phyloP scores from a whole-genome alignment of 2,888 invertebrate genomes.

The Cantharis flavilabris region DNA sequence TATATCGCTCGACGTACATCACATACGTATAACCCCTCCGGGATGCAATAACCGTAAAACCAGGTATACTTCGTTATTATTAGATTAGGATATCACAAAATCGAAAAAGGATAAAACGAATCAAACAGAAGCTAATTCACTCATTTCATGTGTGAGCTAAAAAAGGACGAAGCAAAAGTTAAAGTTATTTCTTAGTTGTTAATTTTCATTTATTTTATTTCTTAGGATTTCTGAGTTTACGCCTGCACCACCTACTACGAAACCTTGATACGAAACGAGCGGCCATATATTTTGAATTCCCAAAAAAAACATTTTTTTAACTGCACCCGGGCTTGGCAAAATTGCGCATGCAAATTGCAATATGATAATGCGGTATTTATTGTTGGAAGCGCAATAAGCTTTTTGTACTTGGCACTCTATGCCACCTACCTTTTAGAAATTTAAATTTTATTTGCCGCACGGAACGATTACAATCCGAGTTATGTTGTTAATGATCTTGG shows the following conservation, averaged over 20 bases:
- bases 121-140: slow-evolving; percentile 23
- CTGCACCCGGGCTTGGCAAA: background rate
- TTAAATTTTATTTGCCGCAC: slow-evolving; percentile 12
- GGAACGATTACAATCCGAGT: background rate
- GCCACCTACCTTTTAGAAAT: background rate
- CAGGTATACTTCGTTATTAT: background rate
- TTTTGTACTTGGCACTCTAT: background rate
- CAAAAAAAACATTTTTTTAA: background rate
- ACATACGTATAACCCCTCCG: background rate
- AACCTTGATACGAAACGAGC: slow-evolving; percentile 8
- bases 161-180: slow-evolving; percentile 14
- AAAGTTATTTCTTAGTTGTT: slow-evolving; percentile 29
- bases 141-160: slow-evolving; percentile 24
- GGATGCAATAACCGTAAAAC: background rate
- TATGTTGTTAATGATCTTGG: slow-evolving; percentile 29
- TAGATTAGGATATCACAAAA: slow-evolving; percentile 11
- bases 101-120: slow-evolving; percentile 5
- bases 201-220: slow-evolving; percentile 32
- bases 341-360: background rate
- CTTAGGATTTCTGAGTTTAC: slow-evolving; percentile 28
- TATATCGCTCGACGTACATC: background rate
- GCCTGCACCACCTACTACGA: slow-evolving; percentile 20
- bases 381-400: background rate
- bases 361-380: background rate
- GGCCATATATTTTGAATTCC: slow-evolving; percentile 1